Percentiles rank a stretch among this genome's conserved stretches.
Evolutionary conservation across 2,113 vertebrate genomes (phyloP).

Genomic region (Cathartes aura): DNA sequence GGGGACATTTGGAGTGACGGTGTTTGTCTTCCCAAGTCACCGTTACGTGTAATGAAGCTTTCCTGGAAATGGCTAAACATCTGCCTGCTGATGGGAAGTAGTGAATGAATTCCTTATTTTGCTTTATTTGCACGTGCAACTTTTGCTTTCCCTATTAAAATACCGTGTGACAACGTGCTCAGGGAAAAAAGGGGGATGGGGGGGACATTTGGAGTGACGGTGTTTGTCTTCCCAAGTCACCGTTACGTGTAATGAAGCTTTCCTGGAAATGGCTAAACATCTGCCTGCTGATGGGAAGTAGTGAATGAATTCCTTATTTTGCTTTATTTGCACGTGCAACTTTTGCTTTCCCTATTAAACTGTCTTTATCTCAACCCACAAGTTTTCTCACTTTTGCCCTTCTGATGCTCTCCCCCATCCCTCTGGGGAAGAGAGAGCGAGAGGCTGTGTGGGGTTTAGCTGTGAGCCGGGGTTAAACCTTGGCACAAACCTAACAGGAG

Average conservation of each 20-base stretch:
- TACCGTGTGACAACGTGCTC: not conserved
- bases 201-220: accelerated
- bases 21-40: not conserved
- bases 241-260: accelerated
- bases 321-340: not conserved
- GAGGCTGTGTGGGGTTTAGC: not conserved
- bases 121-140: not conserved
- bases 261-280: not conserved
- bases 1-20: accelerated
- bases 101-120: not conserved
- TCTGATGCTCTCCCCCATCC: not conserved
- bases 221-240: not conserved
- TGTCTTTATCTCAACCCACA: not conserved
- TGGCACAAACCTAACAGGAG: not conserved
- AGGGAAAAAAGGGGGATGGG: not conserved
- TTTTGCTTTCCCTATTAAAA: not conserved
- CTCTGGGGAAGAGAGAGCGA: not conserved
- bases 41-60: accelerated
- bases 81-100: not conserved
- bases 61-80: not conserved
- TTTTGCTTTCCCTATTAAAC: not conserved
- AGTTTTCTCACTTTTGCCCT: not conserved
- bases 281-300: not conserved
- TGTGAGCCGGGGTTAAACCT: accelerated
- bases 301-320: not conserved